phyloP scores from a whole-genome alignment of 92 coral and sea anemone species.

The Parazoanthus darwini region DNA sequence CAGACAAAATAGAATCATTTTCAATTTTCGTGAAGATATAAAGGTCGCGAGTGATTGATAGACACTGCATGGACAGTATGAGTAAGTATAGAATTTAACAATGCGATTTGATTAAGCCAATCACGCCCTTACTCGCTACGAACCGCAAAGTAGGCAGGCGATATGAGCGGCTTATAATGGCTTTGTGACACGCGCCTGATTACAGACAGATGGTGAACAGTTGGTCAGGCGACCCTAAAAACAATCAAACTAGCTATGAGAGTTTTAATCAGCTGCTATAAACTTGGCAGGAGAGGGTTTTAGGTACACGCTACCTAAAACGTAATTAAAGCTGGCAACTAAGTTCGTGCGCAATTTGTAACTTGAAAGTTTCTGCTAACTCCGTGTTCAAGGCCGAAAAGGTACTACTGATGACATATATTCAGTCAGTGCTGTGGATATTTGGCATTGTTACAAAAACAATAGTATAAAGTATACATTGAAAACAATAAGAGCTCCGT shows the following conservation, averaged over 20 bases:
- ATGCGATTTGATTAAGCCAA: slow-evolving; percentile 11
- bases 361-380: no score
- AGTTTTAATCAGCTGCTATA: background rate
- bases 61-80: background rate
- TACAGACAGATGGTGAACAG: slow-evolving; percentile 32
- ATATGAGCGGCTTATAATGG: slow-evolving; percentile 1
- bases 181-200: slow-evolving; percentile 15
- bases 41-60: slow-evolving; percentile 25
- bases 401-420: background rate
- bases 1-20: slow-evolving; percentile 13
- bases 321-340: background rate
- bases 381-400: no score
- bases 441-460: background rate
- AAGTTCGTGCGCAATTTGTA: background rate
- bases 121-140: slow-evolving; percentile 11
- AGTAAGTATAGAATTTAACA: slow-evolving; percentile 2
- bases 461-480: background rate
- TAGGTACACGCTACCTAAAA: background rate
- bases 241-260: background rate
- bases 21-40: background rate
- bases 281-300: background rate
- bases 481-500: no score
- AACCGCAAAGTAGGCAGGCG: background rate
- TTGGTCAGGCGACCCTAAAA: background rate
- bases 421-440: background rate